Conservation (phyloP, 2,797 vertebrate species). For the Amblyraja radiata region DNA sequence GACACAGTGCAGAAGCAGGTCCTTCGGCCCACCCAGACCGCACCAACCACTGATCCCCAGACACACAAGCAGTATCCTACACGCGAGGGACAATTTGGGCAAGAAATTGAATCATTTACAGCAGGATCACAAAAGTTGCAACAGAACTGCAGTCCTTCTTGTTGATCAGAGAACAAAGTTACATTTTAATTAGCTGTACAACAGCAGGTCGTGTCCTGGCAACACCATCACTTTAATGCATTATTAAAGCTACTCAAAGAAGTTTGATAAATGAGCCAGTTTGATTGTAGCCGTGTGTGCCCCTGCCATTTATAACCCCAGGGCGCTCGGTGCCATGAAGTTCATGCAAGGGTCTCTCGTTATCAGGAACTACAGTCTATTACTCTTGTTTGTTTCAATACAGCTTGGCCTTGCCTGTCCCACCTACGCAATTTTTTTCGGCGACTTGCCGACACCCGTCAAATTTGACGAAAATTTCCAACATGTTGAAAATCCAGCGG, state of each 20-base stretch:
- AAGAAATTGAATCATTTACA: neutral
- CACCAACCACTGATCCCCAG: too few relatives aligned
- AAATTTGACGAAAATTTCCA: too few relatives aligned
- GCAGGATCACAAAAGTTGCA: neutral
- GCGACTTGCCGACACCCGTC: too few relatives aligned
- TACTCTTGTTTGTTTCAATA: neutral
- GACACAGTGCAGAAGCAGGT: too few relatives aligned
- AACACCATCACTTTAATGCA: neutral
- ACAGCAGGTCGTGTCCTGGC: too few relatives aligned
- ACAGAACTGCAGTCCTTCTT: neutral
- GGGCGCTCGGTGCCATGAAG: neutral
- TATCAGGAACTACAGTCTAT: neutral
- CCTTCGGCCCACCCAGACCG: too few relatives aligned
- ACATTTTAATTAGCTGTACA: neutral
- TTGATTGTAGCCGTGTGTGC: neutral
- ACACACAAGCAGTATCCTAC: too few relatives aligned
- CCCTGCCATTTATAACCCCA: too few relatives aligned
- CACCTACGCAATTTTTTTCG: too few relatives aligned
- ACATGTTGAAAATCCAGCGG: too few relatives aligned
- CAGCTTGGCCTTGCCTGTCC: neutral
- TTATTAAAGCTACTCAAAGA: neutral
- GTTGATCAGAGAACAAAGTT: neutral
- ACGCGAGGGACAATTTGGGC: neutral
- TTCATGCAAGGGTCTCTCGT: neutral
- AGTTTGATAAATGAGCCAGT: neutral